These are phyloP conservation scores for Xanthostigma xanthostigma DNA, from an alignment of 2,888 invertebrate species.

Conservation along the genomic window DNA sequence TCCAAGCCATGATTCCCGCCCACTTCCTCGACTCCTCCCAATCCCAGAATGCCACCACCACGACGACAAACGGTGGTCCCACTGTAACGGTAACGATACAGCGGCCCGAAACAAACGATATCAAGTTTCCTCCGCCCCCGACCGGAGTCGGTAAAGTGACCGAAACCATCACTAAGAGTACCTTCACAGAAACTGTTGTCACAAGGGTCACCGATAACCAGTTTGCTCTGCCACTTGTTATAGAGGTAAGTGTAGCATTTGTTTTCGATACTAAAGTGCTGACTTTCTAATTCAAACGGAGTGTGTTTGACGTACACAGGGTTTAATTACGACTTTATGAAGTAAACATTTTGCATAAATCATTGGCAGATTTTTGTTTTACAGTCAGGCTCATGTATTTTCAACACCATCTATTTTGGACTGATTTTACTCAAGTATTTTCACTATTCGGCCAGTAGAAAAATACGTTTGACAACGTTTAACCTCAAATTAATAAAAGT, in stretches of 20 bases:
- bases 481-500: too few species aligned
- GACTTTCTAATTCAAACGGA: neutral
- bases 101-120: conserved; percentile 38
- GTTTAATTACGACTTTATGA: too few species aligned
- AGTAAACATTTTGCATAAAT: too few species aligned
- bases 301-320: too few species aligned
- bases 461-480: too few species aligned
- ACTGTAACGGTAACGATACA: conserved; percentile 76
- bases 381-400: too few species aligned
- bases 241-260: conserved; percentile 55
- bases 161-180: conserved; percentile 91
- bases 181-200: conserved; percentile 88
- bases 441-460: too few species aligned
- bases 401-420: too few species aligned
- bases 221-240: conserved; percentile 69
- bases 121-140: conserved; percentile 69
- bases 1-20: conserved; percentile 88
- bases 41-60: conserved; percentile 25
- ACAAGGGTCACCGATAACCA: conserved; percentile 88
- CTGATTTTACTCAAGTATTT: too few species aligned
- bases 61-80: conserved; percentile 26
- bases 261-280: neutral
- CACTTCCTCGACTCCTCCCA: conserved; percentile 53
- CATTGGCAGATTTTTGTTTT: too few species aligned
- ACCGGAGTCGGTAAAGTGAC: conserved; percentile 75